These are phyloP conservation scores for Corella eumyota DNA, from an alignment of 23 tunicate genomes.

Conservation along the genomic window DNA sequence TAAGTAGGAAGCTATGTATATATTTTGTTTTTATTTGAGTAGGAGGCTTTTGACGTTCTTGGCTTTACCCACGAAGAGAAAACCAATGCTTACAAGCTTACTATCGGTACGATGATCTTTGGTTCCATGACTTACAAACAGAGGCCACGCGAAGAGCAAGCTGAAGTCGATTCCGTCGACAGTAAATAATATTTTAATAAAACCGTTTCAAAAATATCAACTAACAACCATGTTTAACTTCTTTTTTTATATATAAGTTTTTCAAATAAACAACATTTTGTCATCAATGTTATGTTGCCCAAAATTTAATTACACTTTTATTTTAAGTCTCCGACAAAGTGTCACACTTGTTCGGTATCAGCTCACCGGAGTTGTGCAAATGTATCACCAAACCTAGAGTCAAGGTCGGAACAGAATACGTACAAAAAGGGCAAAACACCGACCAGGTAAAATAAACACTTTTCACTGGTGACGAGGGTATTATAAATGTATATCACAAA, in stretches of 20 bases:
- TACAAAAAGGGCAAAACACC: constrained; percentile 87
- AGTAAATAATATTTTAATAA: constrained; percentile 9
- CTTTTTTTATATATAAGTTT: not conserved
- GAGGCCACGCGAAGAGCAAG: constrained; percentile 93
- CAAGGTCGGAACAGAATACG: constrained; percentile 91
- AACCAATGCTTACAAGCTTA: constrained; percentile 41
- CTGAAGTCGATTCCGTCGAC: constrained; percentile 85
- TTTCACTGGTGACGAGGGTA: too few species aligned
- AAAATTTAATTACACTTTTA: too few species aligned
- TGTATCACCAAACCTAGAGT: constrained; percentile 77
- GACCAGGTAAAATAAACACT: constrained; percentile 78
- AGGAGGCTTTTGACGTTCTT: constrained; percentile 90
- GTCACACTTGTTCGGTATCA: constrained; percentile 82
- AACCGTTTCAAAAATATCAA: not conserved
- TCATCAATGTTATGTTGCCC: too few species aligned
- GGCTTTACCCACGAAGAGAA: constrained; percentile 69
- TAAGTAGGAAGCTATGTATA: too few species aligned
- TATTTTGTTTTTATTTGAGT: too few species aligned
- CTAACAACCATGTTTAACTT: not conserved
- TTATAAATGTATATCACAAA: too few species aligned
- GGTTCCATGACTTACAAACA: constrained; percentile 90
- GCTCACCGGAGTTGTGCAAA: constrained; percentile 83
- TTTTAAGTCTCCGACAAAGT: constrained; percentile 80
- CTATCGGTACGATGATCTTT: constrained; percentile 64
- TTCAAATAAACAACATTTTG: not conserved